A percentile compares a stretch with the other conserved stretches of the same genome.
Evolutionary conservation across 2,888 invertebrate species (phyloP).

Genomic region (Sylvicola cinctus): DNA sequence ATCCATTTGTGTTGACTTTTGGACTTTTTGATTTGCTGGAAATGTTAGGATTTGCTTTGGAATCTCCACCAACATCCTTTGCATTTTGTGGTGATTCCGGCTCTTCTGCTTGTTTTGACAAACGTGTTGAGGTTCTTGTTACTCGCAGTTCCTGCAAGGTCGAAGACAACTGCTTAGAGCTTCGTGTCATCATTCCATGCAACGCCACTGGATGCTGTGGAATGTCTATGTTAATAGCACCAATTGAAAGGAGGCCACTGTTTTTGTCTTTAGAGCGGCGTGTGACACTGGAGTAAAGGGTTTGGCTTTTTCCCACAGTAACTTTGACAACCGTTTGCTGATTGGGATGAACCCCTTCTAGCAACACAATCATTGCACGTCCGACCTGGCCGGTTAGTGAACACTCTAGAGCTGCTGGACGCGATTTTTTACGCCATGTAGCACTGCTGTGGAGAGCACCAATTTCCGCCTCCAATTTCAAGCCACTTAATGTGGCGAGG

Average conservation of each 20-base stretch:
- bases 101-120: conserved; percentile 42
- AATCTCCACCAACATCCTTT: conserved; percentile 11
- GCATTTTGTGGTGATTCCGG: conserved; percentile 27
- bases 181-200: conserved; percentile 95
- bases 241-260: conserved; percentile 63
- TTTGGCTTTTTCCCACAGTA: conserved; percentile 79
- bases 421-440: conserved; percentile 71
- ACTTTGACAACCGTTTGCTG: conserved; percentile 90
- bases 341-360: conserved; percentile 77
- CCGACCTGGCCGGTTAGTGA: conserved; percentile 79
- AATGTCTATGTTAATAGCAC: conserved; percentile 81
- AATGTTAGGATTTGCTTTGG: conserved; percentile 13
- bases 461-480: conserved; percentile 87
- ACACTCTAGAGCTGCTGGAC: conserved; percentile 49
- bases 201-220: conserved; percentile 96
- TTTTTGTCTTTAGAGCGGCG: conserved; percentile 58
- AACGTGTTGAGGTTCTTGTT: conserved; percentile 54
- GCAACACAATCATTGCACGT: conserved; percentile 72
- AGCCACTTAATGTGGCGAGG: conserved; percentile 75
- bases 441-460: conserved; percentile 78
- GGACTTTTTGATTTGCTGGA: no score
- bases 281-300: conserved; percentile 70
- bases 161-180: conserved; percentile 78
- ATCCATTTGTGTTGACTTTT: conserved; percentile 27
- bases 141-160: conserved; percentile 79